phyloP scores from a whole-genome alignment of 2,888 invertebrate species.

The Trimorus sp. region DNA sequence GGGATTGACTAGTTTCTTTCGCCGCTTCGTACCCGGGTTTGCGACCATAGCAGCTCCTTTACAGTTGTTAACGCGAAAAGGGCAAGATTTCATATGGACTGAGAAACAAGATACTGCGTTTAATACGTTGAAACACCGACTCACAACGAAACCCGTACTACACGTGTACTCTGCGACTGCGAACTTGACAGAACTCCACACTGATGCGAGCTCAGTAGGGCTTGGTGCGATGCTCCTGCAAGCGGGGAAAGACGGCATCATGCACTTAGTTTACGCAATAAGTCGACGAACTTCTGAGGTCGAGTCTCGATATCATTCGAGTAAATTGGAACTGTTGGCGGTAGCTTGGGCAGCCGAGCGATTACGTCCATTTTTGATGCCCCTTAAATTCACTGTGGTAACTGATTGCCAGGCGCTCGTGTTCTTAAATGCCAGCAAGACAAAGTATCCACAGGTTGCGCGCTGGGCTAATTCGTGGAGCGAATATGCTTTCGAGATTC shows the following conservation, averaged over 20 bases:
- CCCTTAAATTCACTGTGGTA: slow-evolving; percentile 5
- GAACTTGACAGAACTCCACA: slow-evolving; percentile 50
- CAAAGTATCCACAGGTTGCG: slow-evolving; percentile 28
- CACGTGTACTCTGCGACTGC: slow-evolving; percentile 19
- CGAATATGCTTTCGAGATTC: slow-evolving; percentile 2
- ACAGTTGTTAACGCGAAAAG: neutral
- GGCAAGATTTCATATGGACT: slow-evolving; percentile 12
- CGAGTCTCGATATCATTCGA: slow-evolving; percentile 66
- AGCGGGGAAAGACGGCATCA: slow-evolving; percentile 8
- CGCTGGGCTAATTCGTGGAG: neutral
- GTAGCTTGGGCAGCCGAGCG: slow-evolving; percentile 35
- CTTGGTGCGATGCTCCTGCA: slow-evolving; percentile 64
- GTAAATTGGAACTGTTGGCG: slow-evolving; percentile 41
- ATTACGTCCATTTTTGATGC: slow-evolving; percentile 31
- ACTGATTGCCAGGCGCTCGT: slow-evolving; percentile 28
- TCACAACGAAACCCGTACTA: slow-evolving; percentile 19
- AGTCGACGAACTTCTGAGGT: slow-evolving; percentile 43
- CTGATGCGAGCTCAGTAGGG: slow-evolving; percentile 59
- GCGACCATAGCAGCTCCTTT: slow-evolving; percentile 14
- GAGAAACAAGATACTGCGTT: slow-evolving; percentile 5
- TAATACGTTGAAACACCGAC: neutral
- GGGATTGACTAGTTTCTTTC: slow-evolving; percentile 9
- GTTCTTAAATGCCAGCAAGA: slow-evolving; percentile 9
- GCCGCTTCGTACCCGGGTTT: slow-evolving; percentile 14
- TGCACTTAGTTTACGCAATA: slow-evolving; percentile 42